Conservation (phyloP, 2,113 vertebrate genomes). For the Laterallus jamaicensis region DNA sequence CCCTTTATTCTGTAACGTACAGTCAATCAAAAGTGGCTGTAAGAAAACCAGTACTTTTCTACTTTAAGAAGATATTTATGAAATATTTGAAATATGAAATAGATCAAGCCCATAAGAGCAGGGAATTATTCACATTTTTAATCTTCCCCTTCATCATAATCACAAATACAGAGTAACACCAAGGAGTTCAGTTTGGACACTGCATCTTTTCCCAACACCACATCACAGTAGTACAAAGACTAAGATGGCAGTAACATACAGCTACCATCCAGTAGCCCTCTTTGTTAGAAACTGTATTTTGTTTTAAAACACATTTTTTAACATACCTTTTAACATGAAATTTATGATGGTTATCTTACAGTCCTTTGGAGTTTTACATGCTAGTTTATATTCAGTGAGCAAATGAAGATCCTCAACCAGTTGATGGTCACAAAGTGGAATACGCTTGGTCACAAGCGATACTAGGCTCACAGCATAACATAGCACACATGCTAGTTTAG, state of each 20-base stretch:
- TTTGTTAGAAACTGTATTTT: neutral
- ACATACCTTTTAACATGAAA: neutral
- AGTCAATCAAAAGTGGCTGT: neutral
- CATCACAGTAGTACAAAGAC: neutral
- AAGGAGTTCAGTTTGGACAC: neutral
- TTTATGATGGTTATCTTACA: neutral
- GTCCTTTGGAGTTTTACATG: neutral
- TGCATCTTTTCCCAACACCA: neutral
- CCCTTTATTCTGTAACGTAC: neutral
- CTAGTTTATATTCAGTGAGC: neutral
- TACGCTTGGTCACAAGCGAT: neutral
- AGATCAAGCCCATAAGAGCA: neutral
- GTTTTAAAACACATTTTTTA: neutral
- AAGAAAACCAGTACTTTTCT: neutral
- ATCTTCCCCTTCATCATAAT: neutral
- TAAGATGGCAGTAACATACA: neutral
- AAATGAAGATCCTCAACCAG: neutral
- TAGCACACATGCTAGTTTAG: neutral
- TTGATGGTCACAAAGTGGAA: neutral
- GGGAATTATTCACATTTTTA: neutral
- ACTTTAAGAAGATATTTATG: neutral
- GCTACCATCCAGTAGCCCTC: neutral
- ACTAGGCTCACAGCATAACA: neutral
- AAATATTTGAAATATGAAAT: neutral
- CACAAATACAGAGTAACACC: neutral